Base-by-base conservation (phyloP, 2,113 vertebrate genomes). In the Actenoides lindsayi region DNA sequence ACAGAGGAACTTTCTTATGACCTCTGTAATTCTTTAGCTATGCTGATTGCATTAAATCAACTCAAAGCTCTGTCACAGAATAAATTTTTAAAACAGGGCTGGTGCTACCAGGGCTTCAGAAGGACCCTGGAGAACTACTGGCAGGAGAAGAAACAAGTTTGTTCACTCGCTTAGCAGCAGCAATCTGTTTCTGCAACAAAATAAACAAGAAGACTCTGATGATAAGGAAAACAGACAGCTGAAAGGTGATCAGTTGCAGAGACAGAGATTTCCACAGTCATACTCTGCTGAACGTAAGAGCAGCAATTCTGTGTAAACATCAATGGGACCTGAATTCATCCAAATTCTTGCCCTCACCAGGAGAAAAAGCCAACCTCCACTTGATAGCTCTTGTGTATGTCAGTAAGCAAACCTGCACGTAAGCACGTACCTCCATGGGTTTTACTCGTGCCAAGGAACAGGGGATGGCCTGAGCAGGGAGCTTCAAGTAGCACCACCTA, bases 381-480 rank as follows among this genome's bases (percentile, higher is more conserved):
- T 62, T 46, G 42, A 1, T 2, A 81, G 83, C 39, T 74, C 28
- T 46, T 21, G 15, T 5, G 44, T 7, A 2, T 4, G 21, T 15
- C 56, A 77, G 15, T 4, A 44, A 93, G 83, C 13, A 65, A 51
- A 77, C 24, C 10, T 53, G 54, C 21, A 31, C 0, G 6, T 30
- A 62, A 51, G 85, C 65, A 96, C 57, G 12, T 90, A 98, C 98
- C 99, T 98, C 90, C 97, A 98, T 25, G 0, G 99, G 98, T 96
- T 98, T 98, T 75, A 99, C 98, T 97, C 98, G 98, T 6, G 98
- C 97, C 59, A 99, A 98, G 56, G 98, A 98, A 76, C 99, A 98
- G 0, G 98, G 99, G 48, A 99, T 98, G 24, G 99, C 99, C 97
- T 99, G 99, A 78, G 99, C 99, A 18, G 99, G 99, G 68, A 99